These are phyloP conservation scores for Australoheros facetus DNA, from an alignment of 2,797 vertebrate species.

Conservation along the genomic window DNA sequence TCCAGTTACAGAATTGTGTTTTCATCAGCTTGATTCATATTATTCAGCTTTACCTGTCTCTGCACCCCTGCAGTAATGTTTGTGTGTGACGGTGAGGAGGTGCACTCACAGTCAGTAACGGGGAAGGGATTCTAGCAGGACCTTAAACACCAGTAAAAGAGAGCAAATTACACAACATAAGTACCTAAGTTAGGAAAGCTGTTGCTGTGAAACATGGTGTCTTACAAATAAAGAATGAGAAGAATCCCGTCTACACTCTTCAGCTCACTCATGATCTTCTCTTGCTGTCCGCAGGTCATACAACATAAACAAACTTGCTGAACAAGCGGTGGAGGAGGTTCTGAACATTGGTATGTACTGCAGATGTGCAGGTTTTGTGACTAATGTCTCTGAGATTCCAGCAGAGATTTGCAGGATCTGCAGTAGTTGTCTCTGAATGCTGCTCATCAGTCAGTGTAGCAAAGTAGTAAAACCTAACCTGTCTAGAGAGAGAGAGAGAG, in stretches of 20 bases:
- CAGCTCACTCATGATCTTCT: neutral
- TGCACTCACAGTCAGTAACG: too few species aligned
- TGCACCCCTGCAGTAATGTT: too few species aligned
- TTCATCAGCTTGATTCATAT: too few species aligned
- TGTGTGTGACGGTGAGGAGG: too few species aligned
- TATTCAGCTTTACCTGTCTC: too few species aligned
- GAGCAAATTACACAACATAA: too few species aligned
- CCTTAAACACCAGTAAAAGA: neutral
- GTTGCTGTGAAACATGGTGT: neutral
- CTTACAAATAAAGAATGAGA: neutral
- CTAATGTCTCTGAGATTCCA: neutral
- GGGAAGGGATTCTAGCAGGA: neutral
- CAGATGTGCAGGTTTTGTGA: neutral
- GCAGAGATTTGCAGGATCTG: neutral
- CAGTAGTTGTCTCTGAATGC: neutral
- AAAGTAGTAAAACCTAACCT: neutral
- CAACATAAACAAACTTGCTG: constrained; percentile 95
- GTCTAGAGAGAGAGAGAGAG: neutral
- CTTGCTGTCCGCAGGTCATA: constrained; percentile 87
- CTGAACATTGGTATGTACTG: constrained; percentile 89
- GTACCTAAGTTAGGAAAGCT: neutral
- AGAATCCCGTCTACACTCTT: neutral
- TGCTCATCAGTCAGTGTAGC: neutral
- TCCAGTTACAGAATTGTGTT: too few species aligned
- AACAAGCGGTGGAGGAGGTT: constrained; percentile 92